Evolutionary conservation across 2,113 vertebrate genomes (phyloP).

Genomic region (Muntiacus muntjak): DNA sequence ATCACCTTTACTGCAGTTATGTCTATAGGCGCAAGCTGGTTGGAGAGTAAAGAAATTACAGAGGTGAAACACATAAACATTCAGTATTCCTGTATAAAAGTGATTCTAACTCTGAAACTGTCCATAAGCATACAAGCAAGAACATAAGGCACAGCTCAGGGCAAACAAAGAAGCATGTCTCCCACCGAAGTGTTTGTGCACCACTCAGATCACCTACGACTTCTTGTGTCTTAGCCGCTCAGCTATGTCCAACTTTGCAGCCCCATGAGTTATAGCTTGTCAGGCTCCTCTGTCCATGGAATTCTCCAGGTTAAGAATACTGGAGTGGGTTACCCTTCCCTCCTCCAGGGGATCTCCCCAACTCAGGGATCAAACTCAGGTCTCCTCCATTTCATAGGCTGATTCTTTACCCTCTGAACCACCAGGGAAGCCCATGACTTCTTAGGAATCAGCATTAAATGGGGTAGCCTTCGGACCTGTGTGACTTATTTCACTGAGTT

Average conservation of each 20-base stretch:
- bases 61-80: not conserved
- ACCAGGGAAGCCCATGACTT: not conserved
- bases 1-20: not conserved
- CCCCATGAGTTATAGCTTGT: not conserved
- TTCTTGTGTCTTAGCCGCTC: not conserved
- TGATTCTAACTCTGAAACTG: not conserved
- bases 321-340: not conserved
- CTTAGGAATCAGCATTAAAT: not conserved
- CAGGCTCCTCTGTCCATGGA: not conserved
- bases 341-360: not conserved
- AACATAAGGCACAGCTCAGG: not conserved
- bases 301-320: not conserved
- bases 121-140: not conserved
- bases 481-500: not conserved
- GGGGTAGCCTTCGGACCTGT: not conserved
- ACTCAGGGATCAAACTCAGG: not conserved
- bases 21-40: accelerated
- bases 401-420: not conserved
- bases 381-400: not conserved
- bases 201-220: not conserved
- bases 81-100: not conserved
- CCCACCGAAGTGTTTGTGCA: not conserved
- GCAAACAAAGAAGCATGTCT: not conserved
- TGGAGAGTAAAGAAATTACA: not conserved
- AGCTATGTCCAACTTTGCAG: not conserved